Percentiles rank a stretch among this genome's conserved stretches.
Conservation (phyloP, 2,888 invertebrate species). For the Neria commutata region DNA sequence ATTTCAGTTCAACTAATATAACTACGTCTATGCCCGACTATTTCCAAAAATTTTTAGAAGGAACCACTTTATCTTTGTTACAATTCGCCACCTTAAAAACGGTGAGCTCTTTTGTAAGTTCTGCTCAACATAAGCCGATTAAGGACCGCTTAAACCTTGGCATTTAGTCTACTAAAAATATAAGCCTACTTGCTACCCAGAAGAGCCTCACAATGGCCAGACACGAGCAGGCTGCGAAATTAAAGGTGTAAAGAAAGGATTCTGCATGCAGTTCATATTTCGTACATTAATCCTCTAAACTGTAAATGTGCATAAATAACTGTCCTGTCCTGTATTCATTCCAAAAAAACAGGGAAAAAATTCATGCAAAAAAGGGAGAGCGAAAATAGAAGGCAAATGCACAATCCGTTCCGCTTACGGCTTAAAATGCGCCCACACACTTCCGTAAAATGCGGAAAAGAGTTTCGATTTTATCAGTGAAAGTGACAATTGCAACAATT, state of each 20-base stretch:
- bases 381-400: background rate
- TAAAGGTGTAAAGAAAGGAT: slow-evolving; percentile 12
- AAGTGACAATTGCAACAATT: slow-evolving; percentile 49
- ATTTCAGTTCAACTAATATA: no score
- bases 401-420: slow-evolving; percentile 2
- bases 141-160: slow-evolving; percentile 44
- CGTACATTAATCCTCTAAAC: slow-evolving; percentile 10
- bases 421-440: slow-evolving; percentile 20
- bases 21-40: no score
- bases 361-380: slow-evolving; percentile 4
- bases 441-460: slow-evolving; percentile 29
- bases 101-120: no score
- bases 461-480: slow-evolving; percentile 9
- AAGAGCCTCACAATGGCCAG: background rate
- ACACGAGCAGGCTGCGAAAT: background rate
- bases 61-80: no score
- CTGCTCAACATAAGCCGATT: slow-evolving; percentile 23
- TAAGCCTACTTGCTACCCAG: no score
- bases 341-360: slow-evolving; percentile 10
- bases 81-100: slow-evolving; percentile 48
- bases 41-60: no score
- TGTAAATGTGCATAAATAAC: slow-evolving; percentile 14
- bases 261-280: slow-evolving; percentile 9
- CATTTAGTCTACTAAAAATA: no score
- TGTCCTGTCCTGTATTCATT: slow-evolving; percentile 41